These are phyloP conservation scores for Gasterosteus nipponicus DNA, from an alignment of 2,113 vertebrate genomes.

Conservation along the genomic window DNA sequence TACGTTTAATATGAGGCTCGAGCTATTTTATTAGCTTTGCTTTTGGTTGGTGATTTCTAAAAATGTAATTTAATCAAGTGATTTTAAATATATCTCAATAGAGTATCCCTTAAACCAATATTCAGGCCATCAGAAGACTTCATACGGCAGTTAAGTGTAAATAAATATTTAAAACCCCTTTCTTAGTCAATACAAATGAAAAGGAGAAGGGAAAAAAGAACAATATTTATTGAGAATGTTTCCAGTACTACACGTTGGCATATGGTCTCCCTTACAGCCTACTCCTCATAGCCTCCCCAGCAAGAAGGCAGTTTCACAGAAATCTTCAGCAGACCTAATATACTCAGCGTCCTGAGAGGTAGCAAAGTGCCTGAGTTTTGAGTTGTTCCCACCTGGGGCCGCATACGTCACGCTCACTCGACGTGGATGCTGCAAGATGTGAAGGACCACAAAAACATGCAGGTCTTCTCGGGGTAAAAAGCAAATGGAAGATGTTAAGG, in stretches of 20 bases:
- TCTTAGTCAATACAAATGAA: neutral
- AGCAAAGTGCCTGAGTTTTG: conserved; percentile 15
- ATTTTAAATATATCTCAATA: neutral
- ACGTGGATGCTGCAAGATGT: neutral
- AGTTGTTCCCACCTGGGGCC: neutral
- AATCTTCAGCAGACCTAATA: conserved; percentile 52
- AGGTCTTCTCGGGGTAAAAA: conserved; percentile 19
- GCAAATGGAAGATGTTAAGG: neutral
- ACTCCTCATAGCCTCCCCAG: conserved; percentile 33
- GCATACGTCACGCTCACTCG: neutral
- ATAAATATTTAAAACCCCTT: neutral
- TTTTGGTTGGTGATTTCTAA: neutral
- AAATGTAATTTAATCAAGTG: neutral
- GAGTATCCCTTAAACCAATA: neutral
- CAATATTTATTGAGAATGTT: neutral
- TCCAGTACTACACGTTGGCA: neutral
- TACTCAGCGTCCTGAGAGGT: conserved; percentile 35
- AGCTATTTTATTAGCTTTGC: neutral
- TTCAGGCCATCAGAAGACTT: neutral
- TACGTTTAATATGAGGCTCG: neutral
- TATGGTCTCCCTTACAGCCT: conserved; percentile 24
- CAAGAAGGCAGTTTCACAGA: conserved; percentile 16
- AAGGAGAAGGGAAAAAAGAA: neutral
- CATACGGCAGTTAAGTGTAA: neutral
- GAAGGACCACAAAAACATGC: neutral